Percentiles rank a stretch among this genome's conserved stretches.
phyloP scores from a whole-genome alignment of 2,113 vertebrate genomes.

The Erythrolamprus reginae region DNA sequence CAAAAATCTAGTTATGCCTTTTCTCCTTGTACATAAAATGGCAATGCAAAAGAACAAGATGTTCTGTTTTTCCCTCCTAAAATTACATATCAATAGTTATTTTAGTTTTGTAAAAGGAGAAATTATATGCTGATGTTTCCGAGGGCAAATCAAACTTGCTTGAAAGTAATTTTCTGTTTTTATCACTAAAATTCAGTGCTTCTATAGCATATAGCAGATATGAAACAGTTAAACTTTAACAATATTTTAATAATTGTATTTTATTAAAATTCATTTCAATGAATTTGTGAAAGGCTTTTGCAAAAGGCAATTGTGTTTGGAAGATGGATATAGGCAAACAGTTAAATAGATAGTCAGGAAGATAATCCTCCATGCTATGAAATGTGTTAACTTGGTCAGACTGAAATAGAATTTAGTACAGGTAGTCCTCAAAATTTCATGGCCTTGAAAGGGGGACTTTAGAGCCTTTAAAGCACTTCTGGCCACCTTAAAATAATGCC shows the following conservation, averaged over 20 bases:
- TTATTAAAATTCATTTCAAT: background rate
- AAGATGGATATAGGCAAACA: background rate
- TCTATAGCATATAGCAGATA: background rate
- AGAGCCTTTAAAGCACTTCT: too few relatives aligned
- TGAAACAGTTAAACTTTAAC: background rate
- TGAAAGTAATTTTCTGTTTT: background rate
- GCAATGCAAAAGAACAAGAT: background rate
- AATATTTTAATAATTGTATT: background rate
- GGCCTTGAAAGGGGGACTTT: background rate
- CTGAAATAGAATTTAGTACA: background rate
- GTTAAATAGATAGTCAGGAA: background rate
- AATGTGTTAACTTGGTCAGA: background rate
- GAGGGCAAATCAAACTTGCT: background rate
- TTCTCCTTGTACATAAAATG: background rate
- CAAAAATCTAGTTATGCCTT: background rate
- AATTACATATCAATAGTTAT: background rate
- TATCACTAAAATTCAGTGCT: background rate
- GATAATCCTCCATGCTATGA: background rate
- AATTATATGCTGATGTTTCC: background rate
- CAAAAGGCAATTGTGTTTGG: background rate
- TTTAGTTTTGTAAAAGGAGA: background rate
- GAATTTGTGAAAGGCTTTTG: background rate
- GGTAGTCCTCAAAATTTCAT: background rate
- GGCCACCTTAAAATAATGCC: too few relatives aligned
- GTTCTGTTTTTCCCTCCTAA: background rate